These are phyloP conservation scores for Premnoplex brunnescens DNA, from an alignment of 2,797 vertebrate species.

Conservation along the genomic window DNA sequence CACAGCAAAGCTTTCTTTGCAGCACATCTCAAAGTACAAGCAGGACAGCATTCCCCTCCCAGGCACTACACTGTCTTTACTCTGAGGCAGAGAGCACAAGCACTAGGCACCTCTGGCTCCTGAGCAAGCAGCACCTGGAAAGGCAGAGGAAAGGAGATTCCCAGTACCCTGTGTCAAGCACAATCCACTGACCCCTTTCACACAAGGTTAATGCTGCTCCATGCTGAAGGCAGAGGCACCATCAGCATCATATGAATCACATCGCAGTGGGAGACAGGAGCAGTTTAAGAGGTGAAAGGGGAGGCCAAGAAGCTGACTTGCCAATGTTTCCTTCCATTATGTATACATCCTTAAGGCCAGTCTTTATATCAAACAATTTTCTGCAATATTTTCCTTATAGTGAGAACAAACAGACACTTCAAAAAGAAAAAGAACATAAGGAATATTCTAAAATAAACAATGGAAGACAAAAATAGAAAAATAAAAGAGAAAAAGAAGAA, in stretches of 20 bases:
- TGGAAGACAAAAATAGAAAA: neutral
- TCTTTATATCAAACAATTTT: neutral
- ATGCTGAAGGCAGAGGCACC: neutral
- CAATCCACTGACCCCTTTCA: neutral
- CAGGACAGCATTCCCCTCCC: neutral
- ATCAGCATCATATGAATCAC: fast-evolving
- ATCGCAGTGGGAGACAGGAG: neutral
- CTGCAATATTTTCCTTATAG: neutral
- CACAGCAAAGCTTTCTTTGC: neutral
- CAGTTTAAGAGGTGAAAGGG: neutral
- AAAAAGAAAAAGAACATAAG: neutral
- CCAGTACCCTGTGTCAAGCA: neutral
- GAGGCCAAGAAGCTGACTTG: neutral
- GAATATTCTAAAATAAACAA: neutral
- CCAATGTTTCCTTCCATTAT: neutral
- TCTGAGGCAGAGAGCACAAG: neutral
- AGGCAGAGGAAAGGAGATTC: neutral
- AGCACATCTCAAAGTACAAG: neutral
- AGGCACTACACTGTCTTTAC: neutral
- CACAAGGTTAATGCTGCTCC: fast-evolving
- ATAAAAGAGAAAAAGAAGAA: neutral
- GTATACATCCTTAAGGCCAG: neutral
- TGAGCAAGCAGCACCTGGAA: neutral
- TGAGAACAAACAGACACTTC: neutral
- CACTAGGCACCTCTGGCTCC: neutral